Percentiles rank a stretch among this genome's conserved stretches.
Conservation (phyloP, 1,140 invertebrate genomes). For the Dendrolimus kikuchii region DNA sequence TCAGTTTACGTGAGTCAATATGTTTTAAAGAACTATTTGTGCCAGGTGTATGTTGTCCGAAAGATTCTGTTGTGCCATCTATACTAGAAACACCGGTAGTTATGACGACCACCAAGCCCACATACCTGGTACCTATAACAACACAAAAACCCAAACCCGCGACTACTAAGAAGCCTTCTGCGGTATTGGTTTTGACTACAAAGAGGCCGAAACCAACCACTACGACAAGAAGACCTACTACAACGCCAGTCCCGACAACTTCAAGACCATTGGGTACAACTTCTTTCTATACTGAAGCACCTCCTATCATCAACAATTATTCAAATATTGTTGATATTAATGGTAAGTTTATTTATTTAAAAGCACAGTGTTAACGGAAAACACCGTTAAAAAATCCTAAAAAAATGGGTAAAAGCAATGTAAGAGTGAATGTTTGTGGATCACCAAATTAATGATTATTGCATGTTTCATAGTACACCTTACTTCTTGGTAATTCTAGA, state of each 20-base stretch:
- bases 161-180: constrained; percentile 59
- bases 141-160: constrained; percentile 53
- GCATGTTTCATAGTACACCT: too few relatives aligned
- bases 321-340: constrained; percentile 62
- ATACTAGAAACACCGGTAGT: constrained; percentile 42
- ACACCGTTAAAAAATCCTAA: too few relatives aligned
- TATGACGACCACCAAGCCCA: constrained; percentile 58
- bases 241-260: constrained; percentile 47
- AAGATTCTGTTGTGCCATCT: constrained; percentile 59
- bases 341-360: constrained; percentile 35
- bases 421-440: too few relatives aligned
- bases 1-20: constrained; percentile 86
- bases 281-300: constrained; percentile 47
- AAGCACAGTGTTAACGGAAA: too few relatives aligned
- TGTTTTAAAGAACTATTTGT: constrained; percentile 94
- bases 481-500: too few relatives aligned
- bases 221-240: constrained; percentile 28
- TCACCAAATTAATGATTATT: too few relatives aligned
- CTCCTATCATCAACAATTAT: constrained; percentile 51
- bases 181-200: constrained; percentile 56
- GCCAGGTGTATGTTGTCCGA: constrained; percentile 92
- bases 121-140: constrained; percentile 63
- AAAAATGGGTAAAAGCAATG: too few relatives aligned
- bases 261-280: constrained; percentile 33
- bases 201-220: constrained; percentile 39